Conservation (phyloP, 2,797 vertebrate genomes). For the Argentina silus region DNA sequence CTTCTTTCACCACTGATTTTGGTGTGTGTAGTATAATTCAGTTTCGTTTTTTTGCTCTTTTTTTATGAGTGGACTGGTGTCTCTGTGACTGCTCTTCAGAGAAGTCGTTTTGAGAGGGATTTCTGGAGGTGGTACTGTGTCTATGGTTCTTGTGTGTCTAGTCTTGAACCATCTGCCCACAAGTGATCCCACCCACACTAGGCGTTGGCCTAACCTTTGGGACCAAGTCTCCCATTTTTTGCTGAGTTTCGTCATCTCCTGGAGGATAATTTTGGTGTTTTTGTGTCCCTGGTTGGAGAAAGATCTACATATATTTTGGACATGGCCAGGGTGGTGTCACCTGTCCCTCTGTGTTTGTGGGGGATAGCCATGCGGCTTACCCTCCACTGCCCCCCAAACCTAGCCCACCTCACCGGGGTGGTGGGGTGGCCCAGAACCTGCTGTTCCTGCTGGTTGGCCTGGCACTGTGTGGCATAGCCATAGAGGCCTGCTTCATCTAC, state of each 20-base stretch:
- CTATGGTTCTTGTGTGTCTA: background rate
- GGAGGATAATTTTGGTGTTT: conserved; percentile 1
- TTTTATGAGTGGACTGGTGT: background rate
- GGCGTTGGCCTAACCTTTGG: conserved; percentile 2
- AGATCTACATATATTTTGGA: background rate
- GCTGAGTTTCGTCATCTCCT: conserved; percentile 9
- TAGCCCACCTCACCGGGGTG: background rate
- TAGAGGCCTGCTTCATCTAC: conserved; percentile 77
- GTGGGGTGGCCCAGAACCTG: conserved; percentile 39
- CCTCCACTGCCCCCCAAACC: conserved; percentile 62
- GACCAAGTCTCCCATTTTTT: background rate
- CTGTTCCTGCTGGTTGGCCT: conserved; percentile 68
- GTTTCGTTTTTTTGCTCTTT: background rate
- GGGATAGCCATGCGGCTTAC: conserved; percentile 55
- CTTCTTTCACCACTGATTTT: background rate
- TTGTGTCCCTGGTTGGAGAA: background rate
- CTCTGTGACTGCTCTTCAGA: background rate
- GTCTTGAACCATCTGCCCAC: background rate
- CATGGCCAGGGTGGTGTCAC: conserved; percentile 33
- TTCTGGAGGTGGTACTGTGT: background rate
- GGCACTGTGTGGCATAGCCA: conserved; percentile 62
- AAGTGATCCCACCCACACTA: background rate
- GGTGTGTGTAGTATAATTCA: background rate
- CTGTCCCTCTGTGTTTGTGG: conserved; percentile 60
- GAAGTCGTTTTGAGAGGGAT: background rate